These are phyloP conservation scores for Hozukius guyotensis DNA, from an alignment of 2,797 vertebrate genomes.

Conservation along the genomic window DNA sequence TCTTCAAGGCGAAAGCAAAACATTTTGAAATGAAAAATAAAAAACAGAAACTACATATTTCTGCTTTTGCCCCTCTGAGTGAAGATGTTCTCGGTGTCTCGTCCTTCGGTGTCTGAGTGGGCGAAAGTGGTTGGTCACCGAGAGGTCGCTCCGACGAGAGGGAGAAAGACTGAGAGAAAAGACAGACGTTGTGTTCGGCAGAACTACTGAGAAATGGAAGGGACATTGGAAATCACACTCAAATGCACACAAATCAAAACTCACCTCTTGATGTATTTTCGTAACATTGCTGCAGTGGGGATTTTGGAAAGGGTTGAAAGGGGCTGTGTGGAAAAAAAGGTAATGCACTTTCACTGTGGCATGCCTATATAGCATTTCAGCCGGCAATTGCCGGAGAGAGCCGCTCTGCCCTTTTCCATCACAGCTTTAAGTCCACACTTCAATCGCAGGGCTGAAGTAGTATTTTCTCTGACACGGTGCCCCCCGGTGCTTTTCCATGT, in stretches of 20 bases:
- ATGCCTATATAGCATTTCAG: constrained; percentile 38
- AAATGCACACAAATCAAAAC: constrained; percentile 52
- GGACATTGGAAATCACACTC: constrained; percentile 28
- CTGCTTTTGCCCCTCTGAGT: constrained; percentile 20
- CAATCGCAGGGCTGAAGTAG: constrained; percentile 20
- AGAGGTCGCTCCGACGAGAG: constrained; percentile 36
- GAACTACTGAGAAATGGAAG: constrained; percentile 20
- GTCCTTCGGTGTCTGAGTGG: constrained; percentile 28
- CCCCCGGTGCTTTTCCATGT: constrained; percentile 50
- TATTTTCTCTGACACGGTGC: constrained; percentile 48
- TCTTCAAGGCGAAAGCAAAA: constrained; percentile 20
- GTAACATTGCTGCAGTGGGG: constrained; percentile 15
- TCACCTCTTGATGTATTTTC: constrained; percentile 60
- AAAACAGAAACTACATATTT: neutral
- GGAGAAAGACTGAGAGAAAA: neutral
- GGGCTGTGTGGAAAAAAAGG: constrained; percentile 23
- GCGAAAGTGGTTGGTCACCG: constrained; percentile 38
- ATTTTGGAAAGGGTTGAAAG: constrained; percentile 39
- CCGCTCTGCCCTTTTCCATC: constrained; percentile 59
- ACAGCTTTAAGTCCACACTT: constrained; percentile 45
- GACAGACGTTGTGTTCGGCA: constrained; percentile 21
- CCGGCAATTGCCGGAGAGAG: constrained; percentile 43
- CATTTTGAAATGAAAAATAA: constrained; percentile 6
- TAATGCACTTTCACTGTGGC: constrained; percentile 51
- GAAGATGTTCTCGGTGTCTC: constrained; percentile 14